Percentiles rank a stretch among this genome's conserved stretches.
These are phyloP conservation scores for Megaleporinus macrocephalus DNA, from an alignment of 2,113 vertebrate species.

Conservation along the genomic window DNA sequence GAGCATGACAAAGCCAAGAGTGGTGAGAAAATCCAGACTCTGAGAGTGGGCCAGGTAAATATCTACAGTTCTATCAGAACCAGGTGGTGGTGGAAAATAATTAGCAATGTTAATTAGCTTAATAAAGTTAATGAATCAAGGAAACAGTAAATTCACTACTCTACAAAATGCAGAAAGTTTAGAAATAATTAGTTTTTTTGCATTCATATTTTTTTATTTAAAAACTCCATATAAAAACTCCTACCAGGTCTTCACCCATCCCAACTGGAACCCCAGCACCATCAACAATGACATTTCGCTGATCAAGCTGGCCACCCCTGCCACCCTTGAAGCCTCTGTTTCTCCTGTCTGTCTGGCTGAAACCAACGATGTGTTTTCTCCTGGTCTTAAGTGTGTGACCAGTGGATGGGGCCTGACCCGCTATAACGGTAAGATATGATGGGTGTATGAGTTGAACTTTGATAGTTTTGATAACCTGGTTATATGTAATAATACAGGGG, in stretches of 20 bases:
- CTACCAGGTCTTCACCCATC: conserved; percentile 76
- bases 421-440: conserved; percentile 66
- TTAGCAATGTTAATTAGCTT: not conserved
- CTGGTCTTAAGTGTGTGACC: conserved; percentile 72
- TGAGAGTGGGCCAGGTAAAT: conserved; percentile 78
- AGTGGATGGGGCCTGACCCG: conserved; percentile 73
- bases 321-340: conserved; percentile 58
- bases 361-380: conserved; percentile 53
- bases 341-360: conserved; percentile 61
- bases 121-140: not conserved
- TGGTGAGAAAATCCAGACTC: conserved; percentile 68
- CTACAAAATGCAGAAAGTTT: no score
- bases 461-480: no score
- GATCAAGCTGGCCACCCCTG: conserved; percentile 71
- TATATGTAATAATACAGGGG: no score
- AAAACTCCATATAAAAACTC: no score
- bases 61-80: not conserved
- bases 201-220: no score
- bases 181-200: no score
- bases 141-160: no score
- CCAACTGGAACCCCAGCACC: conserved; percentile 68
- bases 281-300: conserved; percentile 77
- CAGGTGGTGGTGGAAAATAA: not conserved
- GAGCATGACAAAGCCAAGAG: conserved; percentile 76
- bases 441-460: no score